Evolutionary conservation across 2,888 invertebrate species (phyloP).

Genomic region (Caenorhabditis sp.): DNA sequence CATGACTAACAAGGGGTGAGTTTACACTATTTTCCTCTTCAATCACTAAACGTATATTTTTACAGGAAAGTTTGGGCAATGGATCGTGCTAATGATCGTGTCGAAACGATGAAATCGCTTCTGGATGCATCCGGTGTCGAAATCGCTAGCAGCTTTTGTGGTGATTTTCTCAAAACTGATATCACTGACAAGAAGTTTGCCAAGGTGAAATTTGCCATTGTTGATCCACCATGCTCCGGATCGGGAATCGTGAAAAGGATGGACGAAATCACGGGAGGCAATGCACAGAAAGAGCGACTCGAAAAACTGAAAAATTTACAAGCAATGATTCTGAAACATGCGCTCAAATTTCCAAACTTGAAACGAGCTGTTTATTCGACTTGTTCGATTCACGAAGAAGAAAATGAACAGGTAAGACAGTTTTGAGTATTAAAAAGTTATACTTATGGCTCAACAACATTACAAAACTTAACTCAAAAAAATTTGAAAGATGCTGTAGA

Average conservation of each 20-base stretch:
- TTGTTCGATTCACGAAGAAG: slow-evolving; percentile 87
- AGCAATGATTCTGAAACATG: slow-evolving; percentile 84
- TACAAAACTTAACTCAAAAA: no score
- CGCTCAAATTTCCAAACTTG: slow-evolving; percentile 84
- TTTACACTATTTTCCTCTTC: not conserved
- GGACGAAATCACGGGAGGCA: slow-evolving; percentile 55
- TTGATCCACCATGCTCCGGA: slow-evolving; percentile 96
- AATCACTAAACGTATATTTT: slow-evolving; percentile 1
- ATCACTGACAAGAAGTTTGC: slow-evolving; percentile 73
- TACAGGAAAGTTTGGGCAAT: slow-evolving; percentile 80
- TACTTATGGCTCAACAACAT: not conserved
- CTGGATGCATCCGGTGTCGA: slow-evolving; percentile 78
- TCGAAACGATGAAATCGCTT: slow-evolving; percentile 78
- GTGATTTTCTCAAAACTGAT: slow-evolving; percentile 80
- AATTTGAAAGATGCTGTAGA: no score
- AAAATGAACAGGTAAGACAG: slow-evolving; percentile 85
- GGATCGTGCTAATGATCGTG: slow-evolving; percentile 80
- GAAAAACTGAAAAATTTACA: slow-evolving; percentile 74
- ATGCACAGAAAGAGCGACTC: slow-evolving; percentile 57
- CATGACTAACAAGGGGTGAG: slow-evolving; percentile 81
- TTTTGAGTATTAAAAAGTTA: not conserved
- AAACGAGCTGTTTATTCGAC: slow-evolving; percentile 93
- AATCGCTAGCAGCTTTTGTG: slow-evolving; percentile 78
- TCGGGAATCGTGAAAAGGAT: slow-evolving; percentile 78
- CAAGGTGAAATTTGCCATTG: slow-evolving; percentile 81